Base-by-base conservation (phyloP, 2,797 vertebrate species). In the Malacoraja senta region DNA sequence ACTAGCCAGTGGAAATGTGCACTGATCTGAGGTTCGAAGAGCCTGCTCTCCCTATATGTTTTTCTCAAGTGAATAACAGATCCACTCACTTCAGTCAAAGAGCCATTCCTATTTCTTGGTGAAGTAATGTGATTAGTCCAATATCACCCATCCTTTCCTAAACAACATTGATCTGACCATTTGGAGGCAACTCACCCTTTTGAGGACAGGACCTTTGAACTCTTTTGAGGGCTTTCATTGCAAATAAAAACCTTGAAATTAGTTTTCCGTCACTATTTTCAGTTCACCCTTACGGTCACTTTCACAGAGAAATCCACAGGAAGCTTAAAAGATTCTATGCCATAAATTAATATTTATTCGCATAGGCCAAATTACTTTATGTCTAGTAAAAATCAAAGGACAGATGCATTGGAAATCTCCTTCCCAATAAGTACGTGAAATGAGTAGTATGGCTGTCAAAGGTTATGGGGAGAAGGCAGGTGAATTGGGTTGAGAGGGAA, bases 171-270 rank as follows among this genome's bases (percentile, higher is more conserved):
- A 76, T 29, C 12, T 7, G 53, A 76, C 90, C 71, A 29, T 58
- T 92, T 76, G 71, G 90, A 92, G 44, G 3, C 71, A 26, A 17
- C 38, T 74, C 21, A 26, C 15, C 72, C 90, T 92, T 53, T 92
- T 7, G 76, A 24, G 1, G 12, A 3, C 15, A 21, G 1, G 90
- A 17, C 68, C 71, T 92, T 92, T 92, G 90, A 92, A 92, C 38
- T 53, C 44, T 72, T 32, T 53, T 38, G 44, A 24, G 71, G n/a
- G 63, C 84, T 88, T 68, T 88, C 84, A 35, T 68, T 92, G 26
- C 26, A 76, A 38, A 53, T 29, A 93, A 94, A 74, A 94, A 93
- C 93, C 68, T 74, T 44, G 12, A 92, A 71, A 74, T 92, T 76
- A 92, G 71, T 38, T 92, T 38, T 29, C 15, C 10, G 21, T 92